Evolutionary conservation across 2,888 invertebrate species (phyloP).

Genomic region (Xylota sylvarum): DNA sequence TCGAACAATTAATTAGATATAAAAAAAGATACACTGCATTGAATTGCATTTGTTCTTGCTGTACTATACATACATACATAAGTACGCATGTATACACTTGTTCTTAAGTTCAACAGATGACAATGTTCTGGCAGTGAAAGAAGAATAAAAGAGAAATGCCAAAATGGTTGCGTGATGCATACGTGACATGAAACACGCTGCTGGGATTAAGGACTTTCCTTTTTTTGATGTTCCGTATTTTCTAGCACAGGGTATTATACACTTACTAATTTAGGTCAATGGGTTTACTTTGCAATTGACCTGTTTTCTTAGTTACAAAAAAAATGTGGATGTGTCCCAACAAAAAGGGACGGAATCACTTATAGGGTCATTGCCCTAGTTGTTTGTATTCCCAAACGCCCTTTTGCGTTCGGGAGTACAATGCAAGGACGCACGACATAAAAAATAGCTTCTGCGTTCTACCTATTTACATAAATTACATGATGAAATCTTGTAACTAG

Average conservation of each 20-base stretch:
- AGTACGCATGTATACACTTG: background rate
- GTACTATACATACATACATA: too few relatives aligned
- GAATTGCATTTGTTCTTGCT: slow-evolving; percentile 6
- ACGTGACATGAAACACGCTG: slow-evolving; percentile 31
- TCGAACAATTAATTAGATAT: slow-evolving; percentile 24
- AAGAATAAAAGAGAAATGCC: background rate
- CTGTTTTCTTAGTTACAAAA: slow-evolving; percentile 18
- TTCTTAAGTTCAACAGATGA: slow-evolving; percentile 16
- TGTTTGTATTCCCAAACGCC: background rate
- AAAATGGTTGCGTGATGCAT: slow-evolving; percentile 3
- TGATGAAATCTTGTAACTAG: background rate
- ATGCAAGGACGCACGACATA: background rate
- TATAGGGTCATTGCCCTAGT: slow-evolving; percentile 15
- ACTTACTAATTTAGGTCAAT: slow-evolving; percentile 20
- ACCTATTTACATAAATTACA: slow-evolving; percentile 16
- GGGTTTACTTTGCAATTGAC: background rate
- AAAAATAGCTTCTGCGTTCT: slow-evolving; percentile 22
- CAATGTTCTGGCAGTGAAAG: slow-evolving; percentile 14
- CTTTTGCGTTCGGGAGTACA: background rate
- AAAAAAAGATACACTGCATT: background rate
- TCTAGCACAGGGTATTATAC: background rate
- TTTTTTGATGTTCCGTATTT: background rate
- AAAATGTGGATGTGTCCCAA: background rate
- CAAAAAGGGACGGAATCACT: background rate
- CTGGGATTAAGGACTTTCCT: slow-evolving; percentile 29